These are phyloP conservation scores for Lasioglossum calceatum DNA, from an alignment of 2,888 invertebrate genomes.

Conservation along the genomic window DNA sequence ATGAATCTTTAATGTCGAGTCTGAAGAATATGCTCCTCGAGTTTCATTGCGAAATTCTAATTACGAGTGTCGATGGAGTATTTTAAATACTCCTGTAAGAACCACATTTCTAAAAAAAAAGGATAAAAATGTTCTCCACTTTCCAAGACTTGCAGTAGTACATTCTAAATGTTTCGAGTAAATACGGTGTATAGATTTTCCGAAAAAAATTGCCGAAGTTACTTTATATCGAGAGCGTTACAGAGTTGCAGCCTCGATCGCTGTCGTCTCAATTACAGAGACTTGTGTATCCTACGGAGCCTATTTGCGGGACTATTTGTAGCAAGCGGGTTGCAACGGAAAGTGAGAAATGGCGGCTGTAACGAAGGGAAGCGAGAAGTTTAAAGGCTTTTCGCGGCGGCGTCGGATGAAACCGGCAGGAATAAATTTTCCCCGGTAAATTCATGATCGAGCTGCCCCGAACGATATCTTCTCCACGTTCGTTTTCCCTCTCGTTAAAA, in stretches of 20 bases:
- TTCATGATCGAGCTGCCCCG: conserved; percentile 61
- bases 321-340: conserved; percentile 37
- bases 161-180: not conserved
- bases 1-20: not conserved
- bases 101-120: not conserved
- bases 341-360: conserved; percentile 63
- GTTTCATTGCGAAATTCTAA: not conserved
- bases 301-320: conserved; percentile 36
- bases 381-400: conserved; percentile 56
- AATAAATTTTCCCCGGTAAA: conserved; percentile 60
- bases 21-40: not conserved
- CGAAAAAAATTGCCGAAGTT: not conserved
- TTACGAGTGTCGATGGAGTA: rapidly evolving
- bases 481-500: conserved; percentile 18
- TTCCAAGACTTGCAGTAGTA: not conserved
- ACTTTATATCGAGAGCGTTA: not conserved
- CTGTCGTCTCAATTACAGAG: conserved; percentile 8
- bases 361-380: conserved; percentile 59
- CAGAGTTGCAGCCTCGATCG: not conserved
- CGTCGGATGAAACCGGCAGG: conserved; percentile 49
- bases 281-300: conserved; percentile 9
- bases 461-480: conserved; percentile 40
- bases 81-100: not conserved
- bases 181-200: not conserved
- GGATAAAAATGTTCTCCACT: not conserved